Evolutionary conservation across 2,797 vertebrate species (phyloP), one percentile per base, ranked within the genome.

Genomic region (Emydoidea blandingii): DNA sequence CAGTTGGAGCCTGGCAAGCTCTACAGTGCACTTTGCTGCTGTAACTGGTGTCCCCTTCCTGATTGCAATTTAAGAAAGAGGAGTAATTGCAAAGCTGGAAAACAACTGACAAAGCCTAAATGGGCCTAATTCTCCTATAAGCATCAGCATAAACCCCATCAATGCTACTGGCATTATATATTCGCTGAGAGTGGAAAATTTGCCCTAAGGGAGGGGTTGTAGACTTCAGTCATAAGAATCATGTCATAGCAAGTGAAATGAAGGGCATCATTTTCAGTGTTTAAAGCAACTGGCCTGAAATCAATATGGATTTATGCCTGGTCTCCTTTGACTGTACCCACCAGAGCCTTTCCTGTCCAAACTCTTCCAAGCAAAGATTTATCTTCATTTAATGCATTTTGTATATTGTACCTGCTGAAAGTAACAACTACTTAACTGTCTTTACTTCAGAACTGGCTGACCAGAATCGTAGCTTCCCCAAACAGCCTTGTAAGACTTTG

Each of bases 301-400:
- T 96, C 88, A 92, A 57, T 94, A 96, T 91, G 95, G 86, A 97
- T 96, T 96, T 97, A 97, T 96, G 94, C 92, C 92, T 89, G 54
- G 50, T 86, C 47, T 93, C 80, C 94, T 95, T 90, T 82, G 88
- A 94, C 88, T 81, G 86, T 31, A 90, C 54, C 74, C 74, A 91
- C 80, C 82, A 94, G 85, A 89, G 94, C 90, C 79, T 82, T 94
- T 93, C 53, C 53, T 53, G 83, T 86, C 56, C 79, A 10, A 82
- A 59, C 27, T 76, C 74, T 93, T 94, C 72, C 87, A 95, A 90
- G 83, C 65, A 84, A 89, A 93, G 92, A 93, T 90, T 23, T 78
- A 14, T 93, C 94, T 92, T 97, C 53, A 89, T 93, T 80, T 90
- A 86, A 81, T 86, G 86, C 15, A 41, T 29, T 56, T 91, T 86